phyloP scores from a whole-genome alignment of 2,113 vertebrate species.

The Rhabdornis inornatus region DNA sequence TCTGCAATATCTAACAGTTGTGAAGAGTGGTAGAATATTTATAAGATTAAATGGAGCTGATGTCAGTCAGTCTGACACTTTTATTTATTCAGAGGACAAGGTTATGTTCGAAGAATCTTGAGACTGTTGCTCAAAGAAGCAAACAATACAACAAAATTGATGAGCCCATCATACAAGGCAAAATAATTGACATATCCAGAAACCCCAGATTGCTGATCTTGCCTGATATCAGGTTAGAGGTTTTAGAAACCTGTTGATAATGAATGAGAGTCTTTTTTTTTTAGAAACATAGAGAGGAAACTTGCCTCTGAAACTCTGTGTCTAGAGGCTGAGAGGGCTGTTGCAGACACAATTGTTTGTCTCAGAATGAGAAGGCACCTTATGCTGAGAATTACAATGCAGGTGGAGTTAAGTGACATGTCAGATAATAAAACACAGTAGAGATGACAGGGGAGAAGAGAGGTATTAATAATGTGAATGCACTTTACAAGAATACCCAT shows the following conservation, averaged over 20 bases:
- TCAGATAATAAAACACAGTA: neutral
- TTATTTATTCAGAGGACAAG: neutral
- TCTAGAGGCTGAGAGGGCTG: neutral
- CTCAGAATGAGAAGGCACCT: neutral
- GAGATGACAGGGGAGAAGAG: neutral
- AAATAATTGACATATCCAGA: neutral
- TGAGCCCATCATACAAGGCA: neutral
- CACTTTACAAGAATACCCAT: slow-evolving; percentile 9
- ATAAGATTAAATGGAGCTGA: neutral
- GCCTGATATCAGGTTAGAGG: neutral
- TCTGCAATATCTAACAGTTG: neutral
- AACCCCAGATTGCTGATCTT: neutral
- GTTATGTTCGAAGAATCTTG: neutral
- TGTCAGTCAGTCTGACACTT: neutral
- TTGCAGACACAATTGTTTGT: neutral
- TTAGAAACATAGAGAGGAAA: neutral
- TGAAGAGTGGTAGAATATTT: neutral
- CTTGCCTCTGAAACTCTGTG: neutral
- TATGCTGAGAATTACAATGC: neutral
- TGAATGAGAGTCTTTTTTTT: neutral
- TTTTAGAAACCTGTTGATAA: neutral
- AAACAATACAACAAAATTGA: neutral
- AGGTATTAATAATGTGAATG: neutral
- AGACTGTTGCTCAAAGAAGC: neutral
- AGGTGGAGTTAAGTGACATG: neutral